phyloP scores from a whole-genome alignment of 2,797 vertebrate genomes.

The Buceros bicornis region DNA sequence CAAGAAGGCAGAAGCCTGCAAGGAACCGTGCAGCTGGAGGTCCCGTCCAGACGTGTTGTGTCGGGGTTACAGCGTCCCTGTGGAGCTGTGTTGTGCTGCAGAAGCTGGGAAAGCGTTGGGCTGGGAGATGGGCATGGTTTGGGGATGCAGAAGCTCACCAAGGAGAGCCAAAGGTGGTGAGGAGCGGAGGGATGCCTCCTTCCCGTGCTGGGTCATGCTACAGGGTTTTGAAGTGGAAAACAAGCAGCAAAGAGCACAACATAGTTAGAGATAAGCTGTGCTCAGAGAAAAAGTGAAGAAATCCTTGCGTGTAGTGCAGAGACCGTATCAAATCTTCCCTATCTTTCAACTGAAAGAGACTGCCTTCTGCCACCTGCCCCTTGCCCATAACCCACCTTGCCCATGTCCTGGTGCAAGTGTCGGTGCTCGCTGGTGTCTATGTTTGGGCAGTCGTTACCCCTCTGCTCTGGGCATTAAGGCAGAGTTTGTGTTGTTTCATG shows the following conservation, averaged over 20 bases:
- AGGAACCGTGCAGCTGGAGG: neutral
- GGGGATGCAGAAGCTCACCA: neutral
- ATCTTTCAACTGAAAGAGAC: neutral
- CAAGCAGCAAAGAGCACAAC: neutral
- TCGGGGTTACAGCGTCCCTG: neutral
- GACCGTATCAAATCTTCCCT: neutral
- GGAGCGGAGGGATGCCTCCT: neutral
- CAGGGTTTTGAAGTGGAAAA: neutral
- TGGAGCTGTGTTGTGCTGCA: neutral
- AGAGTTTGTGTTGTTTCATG: neutral
- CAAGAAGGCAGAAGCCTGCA: neutral
- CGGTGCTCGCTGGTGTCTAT: accelerated
- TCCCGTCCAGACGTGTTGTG: neutral
- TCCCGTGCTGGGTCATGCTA: neutral
- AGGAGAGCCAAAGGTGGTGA: neutral
- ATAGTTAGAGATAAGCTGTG: neutral
- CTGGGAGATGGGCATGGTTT: neutral
- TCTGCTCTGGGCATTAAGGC: neutral
- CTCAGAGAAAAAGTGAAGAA: neutral
- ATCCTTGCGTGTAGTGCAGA: neutral
- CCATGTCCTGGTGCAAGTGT: neutral
- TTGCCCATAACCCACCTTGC: neutral
- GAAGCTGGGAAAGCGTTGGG: neutral
- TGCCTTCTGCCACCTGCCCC: neutral
- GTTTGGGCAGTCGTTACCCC: neutral